Percentiles rank a stretch among this genome's conserved stretches.
These are phyloP conservation scores for Parotocinclus haroldoi DNA, from an alignment of 2,797 vertebrate genomes.

Conservation along the genomic window DNA sequence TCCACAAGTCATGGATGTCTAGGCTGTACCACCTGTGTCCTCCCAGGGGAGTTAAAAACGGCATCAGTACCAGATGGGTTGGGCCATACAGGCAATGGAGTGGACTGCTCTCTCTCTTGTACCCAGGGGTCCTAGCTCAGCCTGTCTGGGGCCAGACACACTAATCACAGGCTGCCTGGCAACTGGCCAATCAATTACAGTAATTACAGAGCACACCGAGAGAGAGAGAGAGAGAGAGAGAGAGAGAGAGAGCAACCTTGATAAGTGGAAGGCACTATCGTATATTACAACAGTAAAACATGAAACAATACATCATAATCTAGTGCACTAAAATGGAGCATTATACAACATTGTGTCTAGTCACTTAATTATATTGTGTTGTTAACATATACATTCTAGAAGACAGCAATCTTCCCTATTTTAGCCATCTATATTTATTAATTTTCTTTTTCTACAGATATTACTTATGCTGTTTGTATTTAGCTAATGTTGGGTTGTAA, in stretches of 20 bases:
- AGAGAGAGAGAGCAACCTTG: background rate
- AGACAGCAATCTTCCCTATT: too few species aligned
- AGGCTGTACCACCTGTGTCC: constrained; percentile 68
- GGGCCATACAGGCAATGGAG: constrained; percentile 14
- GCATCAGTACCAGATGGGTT: constrained; percentile 36
- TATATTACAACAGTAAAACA: constrained; percentile 8
- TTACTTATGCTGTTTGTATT: too few species aligned
- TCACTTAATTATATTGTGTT: too few species aligned
- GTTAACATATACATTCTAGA: too few species aligned
- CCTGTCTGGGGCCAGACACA: constrained; percentile 37
- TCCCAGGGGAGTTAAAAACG: constrained; percentile 62
- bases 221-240: constrained; percentile 18
- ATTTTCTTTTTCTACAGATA: too few species aligned
- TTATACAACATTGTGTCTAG: too few species aligned
- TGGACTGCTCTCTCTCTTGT: constrained; percentile 3
- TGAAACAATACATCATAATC: background rate
- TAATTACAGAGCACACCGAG: constrained; percentile 38
- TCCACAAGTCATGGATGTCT: constrained; percentile 39
- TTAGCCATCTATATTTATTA: too few species aligned
- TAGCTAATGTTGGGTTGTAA: too few species aligned
- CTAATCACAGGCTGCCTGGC: constrained; percentile 46
- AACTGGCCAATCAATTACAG: constrained; percentile 46
- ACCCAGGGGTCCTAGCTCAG: constrained; percentile 14
- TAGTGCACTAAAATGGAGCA: too few species aligned
- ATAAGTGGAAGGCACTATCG: background rate